Percentiles rank a stretch among this genome's conserved stretches.
phyloP scores from a whole-genome alignment of 2,888 invertebrate genomes.

The Heteromurus nitidus region DNA sequence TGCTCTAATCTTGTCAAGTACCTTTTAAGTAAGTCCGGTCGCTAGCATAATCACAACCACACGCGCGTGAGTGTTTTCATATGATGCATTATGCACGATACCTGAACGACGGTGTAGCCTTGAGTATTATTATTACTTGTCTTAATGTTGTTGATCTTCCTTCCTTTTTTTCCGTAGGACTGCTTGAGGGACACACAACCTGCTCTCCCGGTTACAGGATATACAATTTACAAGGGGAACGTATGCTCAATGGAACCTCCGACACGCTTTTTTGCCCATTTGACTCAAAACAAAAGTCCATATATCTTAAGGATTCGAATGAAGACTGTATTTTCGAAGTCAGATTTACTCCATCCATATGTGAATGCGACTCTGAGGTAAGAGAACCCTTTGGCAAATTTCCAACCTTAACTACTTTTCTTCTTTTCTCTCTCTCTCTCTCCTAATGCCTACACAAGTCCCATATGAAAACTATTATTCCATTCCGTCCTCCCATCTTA shows the following conservation, averaged over 20 bases:
- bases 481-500: not conserved
- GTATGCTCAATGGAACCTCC: slow-evolving; percentile 71
- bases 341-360: slow-evolving; percentile 73
- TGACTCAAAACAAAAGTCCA: slow-evolving; percentile 73
- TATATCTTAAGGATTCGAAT: slow-evolving; percentile 72
- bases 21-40: too few relatives aligned
- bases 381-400: slow-evolving; percentile 52
- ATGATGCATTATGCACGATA: too few relatives aligned
- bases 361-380: slow-evolving; percentile 73
- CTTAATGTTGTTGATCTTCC: not conserved
- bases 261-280: slow-evolving; percentile 73
- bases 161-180: slow-evolving; percentile 32
- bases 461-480: not conserved
- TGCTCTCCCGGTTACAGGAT: slow-evolving; percentile 73
- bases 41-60: too few relatives aligned
- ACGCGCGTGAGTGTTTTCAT: too few relatives aligned
- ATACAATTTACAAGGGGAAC: slow-evolving; percentile 71
- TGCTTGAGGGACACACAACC: slow-evolving; percentile 66
- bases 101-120: too few relatives aligned
- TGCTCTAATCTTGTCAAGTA: too few relatives aligned
- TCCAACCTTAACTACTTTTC: slow-evolving; percentile 25
- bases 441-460: not conserved
- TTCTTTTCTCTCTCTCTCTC: not conserved
- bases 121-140: not conserved
- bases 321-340: slow-evolving; percentile 73